Evolutionary conservation across 2,888 invertebrate genomes (phyloP).

Genomic region (Imbricaverruca yamaguchii): DNA sequence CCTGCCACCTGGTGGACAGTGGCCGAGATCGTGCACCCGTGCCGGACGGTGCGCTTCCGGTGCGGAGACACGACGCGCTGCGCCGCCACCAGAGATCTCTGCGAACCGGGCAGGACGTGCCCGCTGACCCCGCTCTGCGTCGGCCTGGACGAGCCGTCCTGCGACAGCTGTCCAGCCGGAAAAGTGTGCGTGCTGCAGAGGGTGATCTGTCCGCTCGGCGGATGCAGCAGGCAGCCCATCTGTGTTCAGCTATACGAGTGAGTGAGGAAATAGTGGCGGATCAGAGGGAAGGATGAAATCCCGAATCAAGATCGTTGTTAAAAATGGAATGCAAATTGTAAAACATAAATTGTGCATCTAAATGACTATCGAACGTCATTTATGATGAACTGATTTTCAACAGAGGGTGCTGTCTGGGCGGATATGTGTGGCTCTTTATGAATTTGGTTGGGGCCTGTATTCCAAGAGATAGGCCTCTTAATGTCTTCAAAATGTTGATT

Average conservation of each 20-base stretch:
- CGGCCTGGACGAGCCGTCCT: neutral
- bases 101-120: conserved; percentile 5
- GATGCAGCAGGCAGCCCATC: conserved; percentile 9
- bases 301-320: too few relatives aligned
- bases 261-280: too few relatives aligned
- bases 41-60: conserved; percentile 8
- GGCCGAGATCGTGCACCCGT: conserved; percentile 5
- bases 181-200: conserved; percentile 20
- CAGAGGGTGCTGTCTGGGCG: too few relatives aligned
- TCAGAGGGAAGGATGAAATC: too few relatives aligned
- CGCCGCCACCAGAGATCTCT: conserved; percentile 1
- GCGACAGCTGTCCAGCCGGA: neutral
- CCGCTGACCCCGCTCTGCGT: conserved; percentile 5
- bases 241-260: conserved; percentile 14
- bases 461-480: too few relatives aligned
- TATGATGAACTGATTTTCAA: too few relatives aligned
- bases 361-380: too few relatives aligned
- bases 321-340: too few relatives aligned
- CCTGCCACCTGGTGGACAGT: neutral
- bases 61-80: conserved; percentile 5
- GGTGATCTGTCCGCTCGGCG: neutral
- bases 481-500: too few relatives aligned
- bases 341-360: too few relatives aligned
- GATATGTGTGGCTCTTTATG: too few relatives aligned
- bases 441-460: too few relatives aligned